Base-by-base conservation (phyloP, 2,797 vertebrate species). In the Scleropages formosus region DNA sequence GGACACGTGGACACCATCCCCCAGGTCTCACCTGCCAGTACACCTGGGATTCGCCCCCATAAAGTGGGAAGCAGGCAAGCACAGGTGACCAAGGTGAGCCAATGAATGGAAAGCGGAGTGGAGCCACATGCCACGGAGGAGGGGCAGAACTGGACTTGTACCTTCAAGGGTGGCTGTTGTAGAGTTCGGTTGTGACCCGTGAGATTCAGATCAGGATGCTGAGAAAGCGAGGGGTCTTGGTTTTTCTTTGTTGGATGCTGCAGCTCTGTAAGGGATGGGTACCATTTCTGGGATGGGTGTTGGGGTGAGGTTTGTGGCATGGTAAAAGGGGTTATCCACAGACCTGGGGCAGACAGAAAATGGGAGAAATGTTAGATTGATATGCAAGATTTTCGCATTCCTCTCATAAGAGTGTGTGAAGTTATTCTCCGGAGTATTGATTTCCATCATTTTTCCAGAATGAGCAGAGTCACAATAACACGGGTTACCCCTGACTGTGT, bases 1-100 rank as follows among this genome's bases (percentile, higher is more conserved):
- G 96, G 96, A 78, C 96, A 98, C 80, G 91, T 86, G 2, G 92
- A 93, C 77, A 93, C 92, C 84, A 92, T 85, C 8, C 92, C 92
- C 92, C 92, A 93, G 49, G 92, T 93, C 85, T 93, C 92, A 76
- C 93, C 91, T 0, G 93, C 93, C 0, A 84, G 87, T 75, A 88
- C 87, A 39, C 85, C 87, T 64, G 85, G 73, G 80, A 78, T 75
- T n/a, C 70, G 79, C 76, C 84, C 89, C 62, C 91, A 82, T 81
- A 92, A 81, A 15, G 90, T 84, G 0, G 85, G 88, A 80, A 93
- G 80, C 76, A 90, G 88, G 87, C 86, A 87, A 80, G 75, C 89
- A 84, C 89, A 90, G 84, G 88, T 89, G 81, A 92, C 85, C 71
- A 93, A 80, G 39, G 89, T 85, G 73, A 93, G 84, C 91, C 90